Base-by-base conservation (phyloP, 2,797 vertebrate genomes). In the Chaenodraco wilsoni region DNA sequence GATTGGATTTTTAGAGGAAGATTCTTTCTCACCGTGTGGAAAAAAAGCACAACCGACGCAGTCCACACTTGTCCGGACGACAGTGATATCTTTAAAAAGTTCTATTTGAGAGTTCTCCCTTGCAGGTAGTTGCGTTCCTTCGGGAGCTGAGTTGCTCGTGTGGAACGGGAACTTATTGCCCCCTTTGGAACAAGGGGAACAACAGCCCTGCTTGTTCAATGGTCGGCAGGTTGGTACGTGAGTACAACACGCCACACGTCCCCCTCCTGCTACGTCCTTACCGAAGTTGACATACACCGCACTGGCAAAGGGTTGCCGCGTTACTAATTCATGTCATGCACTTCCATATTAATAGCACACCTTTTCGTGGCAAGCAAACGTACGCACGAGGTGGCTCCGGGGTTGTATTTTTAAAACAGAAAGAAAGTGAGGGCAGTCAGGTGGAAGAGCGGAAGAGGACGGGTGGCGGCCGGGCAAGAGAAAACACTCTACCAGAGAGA, bases 261-360 rank as follows among this genome's bases (percentile, higher is more conserved):
- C 74, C 66, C 87, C 82, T 79, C n/a, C 71, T 72, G 50, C 74
- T 62, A 12, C 59, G 44, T 69, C 81, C 81, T 74, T 65, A 86
- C 82, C 72, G 67, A 86, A 91, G 78, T 60, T 86, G 84, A 90
- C 85, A 81, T 69, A 64, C 77, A 55, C 68, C 56, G 33, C 66
- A 11, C 49, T 55, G 55, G 78, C 72, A 66, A 69, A 10, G 19
- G 14, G 27, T n/a, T 2, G 15, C 48, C 16, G 51, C 58, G 78
- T 94, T 83, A 91, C 84, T 93, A 90, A 95, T 94, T 94, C 88
- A 95, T 93, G 86, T 81, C 77, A 64, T 67, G 68, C 84, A 78
- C 84, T 94, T 74, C 86, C 91, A 94, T 94, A 94, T 95, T 95
- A 90, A 94, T 94, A 77, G 66, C 43, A 46, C 82, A 89, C 89